These are phyloP conservation scores for Nycticebus coucang DNA, from an alignment of 2,113 vertebrate genomes.

Conservation along the genomic window DNA sequence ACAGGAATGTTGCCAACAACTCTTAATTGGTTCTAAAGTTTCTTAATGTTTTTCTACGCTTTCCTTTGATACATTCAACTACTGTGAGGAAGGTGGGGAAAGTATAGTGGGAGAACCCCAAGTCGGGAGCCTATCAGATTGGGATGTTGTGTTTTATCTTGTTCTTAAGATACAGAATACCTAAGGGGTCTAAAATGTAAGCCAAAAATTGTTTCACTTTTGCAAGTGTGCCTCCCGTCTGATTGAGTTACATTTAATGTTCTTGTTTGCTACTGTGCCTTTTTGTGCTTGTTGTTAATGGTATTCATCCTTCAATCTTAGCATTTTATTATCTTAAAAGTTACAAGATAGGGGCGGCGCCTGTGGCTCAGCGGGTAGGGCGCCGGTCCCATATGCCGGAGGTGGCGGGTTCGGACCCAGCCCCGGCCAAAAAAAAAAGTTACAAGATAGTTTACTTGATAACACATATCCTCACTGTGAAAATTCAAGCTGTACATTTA, in stretches of 20 bases:
- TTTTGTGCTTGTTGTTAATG: background rate
- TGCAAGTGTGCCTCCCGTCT: background rate
- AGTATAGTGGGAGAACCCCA: background rate
- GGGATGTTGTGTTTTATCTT: background rate
- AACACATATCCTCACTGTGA: background rate
- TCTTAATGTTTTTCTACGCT: background rate
- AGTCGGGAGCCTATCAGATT: background rate
- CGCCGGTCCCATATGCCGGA: no score
- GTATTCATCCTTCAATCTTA: constrained; percentile 31
- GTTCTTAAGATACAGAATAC: background rate
- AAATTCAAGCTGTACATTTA: background rate
- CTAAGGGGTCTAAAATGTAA: background rate
- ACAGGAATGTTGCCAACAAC: background rate
- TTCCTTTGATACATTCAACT: background rate
- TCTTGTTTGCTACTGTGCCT: background rate
- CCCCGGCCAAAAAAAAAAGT: no score
- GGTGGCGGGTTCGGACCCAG: no score
- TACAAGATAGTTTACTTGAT: background rate
- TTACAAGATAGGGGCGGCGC: background rate
- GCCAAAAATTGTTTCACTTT: background rate
- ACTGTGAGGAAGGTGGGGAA: accelerated
- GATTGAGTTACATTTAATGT: background rate
- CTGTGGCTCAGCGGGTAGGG: no score
- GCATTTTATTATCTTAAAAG: background rate
- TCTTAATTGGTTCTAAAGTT: background rate